Base-by-base conservation (phyloP, 2,797 vertebrate species). In the Microctenopoma lineatum region DNA sequence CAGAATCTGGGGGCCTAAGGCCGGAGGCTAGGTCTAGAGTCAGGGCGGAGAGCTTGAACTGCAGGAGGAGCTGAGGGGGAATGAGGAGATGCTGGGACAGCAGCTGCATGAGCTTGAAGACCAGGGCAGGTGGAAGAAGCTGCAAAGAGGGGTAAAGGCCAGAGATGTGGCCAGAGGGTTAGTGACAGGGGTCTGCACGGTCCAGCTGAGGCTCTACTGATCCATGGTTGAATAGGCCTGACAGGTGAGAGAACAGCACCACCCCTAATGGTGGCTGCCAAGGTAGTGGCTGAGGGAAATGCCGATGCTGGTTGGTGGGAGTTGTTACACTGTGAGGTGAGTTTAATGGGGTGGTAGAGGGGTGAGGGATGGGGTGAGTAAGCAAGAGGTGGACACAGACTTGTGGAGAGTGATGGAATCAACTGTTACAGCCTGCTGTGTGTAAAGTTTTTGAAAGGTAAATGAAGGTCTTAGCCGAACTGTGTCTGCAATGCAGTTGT, bases 171-270 rank as follows among this genome's bases (percentile, higher is more conserved):
- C 65, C 82, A 83, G 84, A 83, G 84, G 59, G 75, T 77, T 70
- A 75, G 87, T 88, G 88, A 87, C 81, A 83, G 84, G 81, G 75
- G 84, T 86, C 81, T 85, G 86, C 87, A 83, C 44, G 83, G 81
- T 89, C 87, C 84, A 88, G 86, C 89, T 85, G 84, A 92, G 87
- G 80, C 85, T 87, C 88, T 87, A 87, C 86, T 90, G 93, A 93
- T 89, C 87, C 90, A 84, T 71, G 87, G 61, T 87, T 64, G 84
- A 94, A 82, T 81, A 81, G 83, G 91, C 85, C 87, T 93, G 93
- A 94, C 93, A 94, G 91, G 91, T 93, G 90, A 93, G 89, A 87
- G 86, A 92, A 84, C 87, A 84, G 81, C 80, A 80, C 76, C 75
- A 79, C 88, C 87, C 78, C 81, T 93, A 91, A 91, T 92, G 90